Base-by-base conservation (phyloP, 2,888 invertebrate genomes). In the Sinohyriopsis cumingii region DNA sequence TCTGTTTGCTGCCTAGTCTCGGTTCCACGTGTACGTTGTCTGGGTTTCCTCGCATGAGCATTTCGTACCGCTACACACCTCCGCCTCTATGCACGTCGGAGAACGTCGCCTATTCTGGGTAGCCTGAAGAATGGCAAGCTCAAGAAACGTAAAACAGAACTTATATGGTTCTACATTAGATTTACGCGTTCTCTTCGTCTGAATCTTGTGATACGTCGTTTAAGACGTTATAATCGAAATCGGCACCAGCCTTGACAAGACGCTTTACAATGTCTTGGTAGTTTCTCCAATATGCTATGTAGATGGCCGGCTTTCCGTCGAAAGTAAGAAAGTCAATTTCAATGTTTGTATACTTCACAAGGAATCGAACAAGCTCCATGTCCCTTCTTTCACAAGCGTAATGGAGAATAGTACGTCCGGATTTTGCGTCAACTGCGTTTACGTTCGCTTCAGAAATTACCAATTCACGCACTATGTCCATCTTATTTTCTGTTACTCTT, bases 331-430 rank as follows among this genome's bases (percentile, higher is more conserved):
- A 73, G 71, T 81, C 79, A 56, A 81, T 63, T 24, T 77, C 73
- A 65, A 78, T 69, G 15, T 72, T 70, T 25, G 68, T 54, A 45
- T 76, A 73, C 19, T 73, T 70, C 12, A 81, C 67, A 28, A 81
- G 59, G 24, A 72, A 59, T 53, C 60, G 55, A 2, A 73, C 68
- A 28, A 78, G 70, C 54, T 75, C 71, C n/a, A 73, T 24, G 60
- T 78, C 77, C 18, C 67, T 73, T 33, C 64, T 67, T 61, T 77
- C 76, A 9, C 71, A 77, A 2, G 81, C 79, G 54, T 73, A 71
- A 69, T 81, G 81, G 6, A 81, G 73, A 55, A 78, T 75, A 2
- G 81, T 79, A 45, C 76, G 69, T 20, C 81, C 81, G 68, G 76
- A 77, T 73, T 79, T 81, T 1, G 78, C 76, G 61, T 81, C 81